These are phyloP conservation scores for Acanthoscelides obtectus DNA, from an alignment of 2,888 invertebrate genomes.

Conservation along the genomic window DNA sequence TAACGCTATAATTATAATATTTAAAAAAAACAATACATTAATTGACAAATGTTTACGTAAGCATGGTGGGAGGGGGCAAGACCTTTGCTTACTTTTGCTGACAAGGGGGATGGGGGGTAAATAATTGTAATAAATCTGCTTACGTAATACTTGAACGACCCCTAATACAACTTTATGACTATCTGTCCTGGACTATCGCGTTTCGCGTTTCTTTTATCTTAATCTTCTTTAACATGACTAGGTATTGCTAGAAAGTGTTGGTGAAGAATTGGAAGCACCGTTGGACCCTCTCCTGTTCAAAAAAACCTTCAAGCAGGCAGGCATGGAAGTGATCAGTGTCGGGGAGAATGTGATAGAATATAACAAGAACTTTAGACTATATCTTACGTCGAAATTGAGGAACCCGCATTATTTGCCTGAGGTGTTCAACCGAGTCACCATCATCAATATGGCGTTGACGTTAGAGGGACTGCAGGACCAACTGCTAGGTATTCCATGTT, in stretches of 20 bases:
- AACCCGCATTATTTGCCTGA: slow-evolving; percentile 86
- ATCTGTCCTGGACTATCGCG: too few species aligned
- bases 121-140: too few species aligned
- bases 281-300: slow-evolving; percentile 73
- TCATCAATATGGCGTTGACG: slow-evolving; percentile 80
- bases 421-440: slow-evolving; percentile 75
- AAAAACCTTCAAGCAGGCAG: slow-evolving; percentile 69
- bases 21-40: too few species aligned
- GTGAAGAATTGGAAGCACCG: slow-evolving; percentile 73
- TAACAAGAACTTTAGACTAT: slow-evolving; percentile 69
- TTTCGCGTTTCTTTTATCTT: too few species aligned
- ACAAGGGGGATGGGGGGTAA: too few species aligned
- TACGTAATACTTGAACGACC: too few species aligned
- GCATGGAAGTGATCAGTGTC: slow-evolving; percentile 68
- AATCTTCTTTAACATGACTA: too few species aligned
- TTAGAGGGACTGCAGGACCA: slow-evolving; percentile 80
- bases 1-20: too few species aligned
- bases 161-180: too few species aligned
- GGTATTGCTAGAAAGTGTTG: slow-evolving; percentile 71
- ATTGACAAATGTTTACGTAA: too few species aligned
- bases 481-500: slow-evolving; percentile 72
- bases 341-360: slow-evolving; percentile 77
- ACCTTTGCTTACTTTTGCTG: too few species aligned
- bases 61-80: too few species aligned
- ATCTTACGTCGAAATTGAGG: slow-evolving; percentile 76